Evolutionary conservation across 2,113 vertebrate species (phyloP).

Genomic region (Rostratula benghalensis): DNA sequence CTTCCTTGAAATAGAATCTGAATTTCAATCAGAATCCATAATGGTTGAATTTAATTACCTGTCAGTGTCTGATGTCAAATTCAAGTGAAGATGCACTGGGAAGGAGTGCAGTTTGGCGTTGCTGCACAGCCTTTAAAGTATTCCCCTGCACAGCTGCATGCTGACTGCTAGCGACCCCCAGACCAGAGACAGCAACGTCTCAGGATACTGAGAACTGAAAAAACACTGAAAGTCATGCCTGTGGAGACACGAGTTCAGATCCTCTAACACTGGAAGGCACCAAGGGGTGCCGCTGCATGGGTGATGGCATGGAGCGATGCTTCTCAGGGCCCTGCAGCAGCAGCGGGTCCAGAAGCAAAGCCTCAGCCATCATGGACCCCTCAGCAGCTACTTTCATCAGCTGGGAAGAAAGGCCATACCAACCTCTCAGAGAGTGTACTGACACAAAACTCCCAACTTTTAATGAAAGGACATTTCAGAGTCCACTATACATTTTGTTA

Average conservation of each 20-base stretch:
- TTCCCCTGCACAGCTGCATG: rapidly evolving
- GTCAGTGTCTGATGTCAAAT: neutral
- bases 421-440: neutral
- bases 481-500: neutral
- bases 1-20: neutral
- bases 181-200: neutral
- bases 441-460: neutral
- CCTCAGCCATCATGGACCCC: rapidly evolving
- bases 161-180: neutral
- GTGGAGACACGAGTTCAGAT: neutral
- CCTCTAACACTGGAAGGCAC: neutral
- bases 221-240: neutral
- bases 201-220: neutral
- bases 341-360: neutral
- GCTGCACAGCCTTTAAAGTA: neutral
- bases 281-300: neutral
- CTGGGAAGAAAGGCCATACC: neutral
- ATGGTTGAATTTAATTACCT: neutral
- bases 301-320: rapidly evolving
- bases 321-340: neutral
- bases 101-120: neutral
- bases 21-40: neutral
- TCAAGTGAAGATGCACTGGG: neutral
- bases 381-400: neutral
- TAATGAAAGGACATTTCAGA: neutral